Evolutionary conservation across 2,113 vertebrate species (phyloP).

Genomic region (Chaetodon auriga): DNA sequence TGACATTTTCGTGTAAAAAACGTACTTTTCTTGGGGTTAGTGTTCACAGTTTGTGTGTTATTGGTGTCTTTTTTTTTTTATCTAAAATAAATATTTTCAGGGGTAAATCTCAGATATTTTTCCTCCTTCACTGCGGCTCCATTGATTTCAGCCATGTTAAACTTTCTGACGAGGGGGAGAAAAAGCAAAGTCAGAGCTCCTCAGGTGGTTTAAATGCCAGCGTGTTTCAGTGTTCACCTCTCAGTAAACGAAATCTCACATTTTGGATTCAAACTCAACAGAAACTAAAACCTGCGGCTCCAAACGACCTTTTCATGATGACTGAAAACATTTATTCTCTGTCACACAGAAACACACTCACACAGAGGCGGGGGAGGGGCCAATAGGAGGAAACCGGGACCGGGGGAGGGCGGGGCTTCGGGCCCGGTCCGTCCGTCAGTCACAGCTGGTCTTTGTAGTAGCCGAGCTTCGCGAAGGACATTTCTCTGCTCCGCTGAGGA

Average conservation of each 20-base stretch:
- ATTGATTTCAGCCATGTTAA: neutral
- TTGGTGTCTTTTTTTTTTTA: no score
- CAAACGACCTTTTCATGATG: no score
- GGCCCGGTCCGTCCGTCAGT: constrained; percentile 50
- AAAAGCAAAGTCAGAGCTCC: constrained; percentile 18
- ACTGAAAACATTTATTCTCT: constrained; percentile 26
- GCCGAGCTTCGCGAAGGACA: constrained; percentile 97
- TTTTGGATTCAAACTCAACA: no score
- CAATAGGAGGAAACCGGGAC: neutral
- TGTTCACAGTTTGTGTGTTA: no score
- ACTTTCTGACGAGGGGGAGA: neutral
- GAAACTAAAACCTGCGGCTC: no score
- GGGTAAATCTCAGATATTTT: neutral
- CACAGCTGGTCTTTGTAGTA: constrained; percentile 98
- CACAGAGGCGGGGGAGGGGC: neutral
- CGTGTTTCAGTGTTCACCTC: neutral
- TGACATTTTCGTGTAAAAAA: no score
- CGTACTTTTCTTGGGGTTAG: no score
- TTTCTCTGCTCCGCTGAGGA: constrained; percentile 95
- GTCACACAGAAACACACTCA: constrained; percentile 41
- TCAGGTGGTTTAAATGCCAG: neutral
- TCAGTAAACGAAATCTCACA: no score
- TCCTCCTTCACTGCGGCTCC: neutral
- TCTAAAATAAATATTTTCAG: neutral
- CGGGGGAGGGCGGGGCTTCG: constrained; percentile 13